Percentiles rank a stretch among this genome's conserved stretches.
Conservation (phyloP, 2,888 invertebrate genomes). For the Galerucella nymphaeae region DNA sequence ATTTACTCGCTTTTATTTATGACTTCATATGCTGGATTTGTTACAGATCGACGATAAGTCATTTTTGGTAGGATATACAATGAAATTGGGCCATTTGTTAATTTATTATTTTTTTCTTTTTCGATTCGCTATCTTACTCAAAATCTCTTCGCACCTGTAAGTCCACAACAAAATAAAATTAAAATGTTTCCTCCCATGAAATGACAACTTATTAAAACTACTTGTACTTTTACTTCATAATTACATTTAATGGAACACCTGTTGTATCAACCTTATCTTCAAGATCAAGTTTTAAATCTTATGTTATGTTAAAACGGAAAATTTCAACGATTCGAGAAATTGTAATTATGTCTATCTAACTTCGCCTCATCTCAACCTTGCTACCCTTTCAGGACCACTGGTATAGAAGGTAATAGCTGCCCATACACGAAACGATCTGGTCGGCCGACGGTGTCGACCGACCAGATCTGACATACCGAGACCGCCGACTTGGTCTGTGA, state of each 20-base stretch:
- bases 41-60: not conserved
- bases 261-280: not conserved
- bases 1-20: conserved; percentile 16
- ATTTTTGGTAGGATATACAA: not conserved
- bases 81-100: not conserved
- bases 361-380: too few relatives aligned
- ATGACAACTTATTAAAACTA: not conserved
- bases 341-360: too few relatives aligned
- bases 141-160: not conserved
- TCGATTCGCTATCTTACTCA: not conserved
- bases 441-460: too few relatives aligned
- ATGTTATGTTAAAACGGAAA: not conserved
- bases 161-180: not conserved
- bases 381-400: too few relatives aligned
- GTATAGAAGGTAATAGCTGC: too few relatives aligned
- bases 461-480: too few relatives aligned
- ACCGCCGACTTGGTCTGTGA: too few relatives aligned
- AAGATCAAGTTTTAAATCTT: not conserved
- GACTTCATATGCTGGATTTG: conserved; percentile 14
- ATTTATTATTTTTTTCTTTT: not conserved
- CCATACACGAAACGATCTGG: too few relatives aligned
- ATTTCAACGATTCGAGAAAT: too few relatives aligned
- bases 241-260: not conserved
- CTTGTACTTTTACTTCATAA: not conserved
- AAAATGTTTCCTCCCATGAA: not conserved